Evolutionary conservation across 2,797 vertebrate genomes (phyloP).

Genomic region (Oreochromis mossambicus): DNA sequence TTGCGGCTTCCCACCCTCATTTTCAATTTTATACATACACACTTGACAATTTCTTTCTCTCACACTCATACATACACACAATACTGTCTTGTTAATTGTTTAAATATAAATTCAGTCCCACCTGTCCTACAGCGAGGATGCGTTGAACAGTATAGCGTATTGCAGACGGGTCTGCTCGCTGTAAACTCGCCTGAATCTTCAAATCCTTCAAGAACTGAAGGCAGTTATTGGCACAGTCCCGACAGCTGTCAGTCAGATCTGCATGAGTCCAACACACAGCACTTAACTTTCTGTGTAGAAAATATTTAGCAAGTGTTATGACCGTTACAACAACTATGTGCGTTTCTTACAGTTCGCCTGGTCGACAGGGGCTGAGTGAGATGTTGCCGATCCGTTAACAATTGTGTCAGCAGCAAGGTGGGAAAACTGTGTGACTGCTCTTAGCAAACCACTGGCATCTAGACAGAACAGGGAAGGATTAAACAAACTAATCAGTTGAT

Average conservation of each 20-base stretch:
- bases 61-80: neutral
- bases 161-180: constrained; percentile 60
- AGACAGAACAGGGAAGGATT: fast-evolving
- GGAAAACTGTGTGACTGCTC: constrained; percentile 84
- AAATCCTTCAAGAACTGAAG: constrained; percentile 75
- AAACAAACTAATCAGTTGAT: neutral
- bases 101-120: neutral
- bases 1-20: neutral
- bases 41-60: neutral
- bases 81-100: neutral
- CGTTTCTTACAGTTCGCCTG: constrained; percentile 83
- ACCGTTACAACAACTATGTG: neutral
- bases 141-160: constrained; percentile 67
- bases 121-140: constrained; percentile 67
- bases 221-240: constrained; percentile 70
- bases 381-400: constrained; percentile 82
- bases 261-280: neutral
- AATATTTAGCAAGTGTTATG: neutral
- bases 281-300: neutral
- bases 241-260: constrained; percentile 74
- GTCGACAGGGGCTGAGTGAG: constrained; percentile 84
- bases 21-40: neutral
- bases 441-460: constrained; percentile 83
- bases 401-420: constrained; percentile 89
- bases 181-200: constrained; percentile 69